Percentiles rank a stretch among this genome's conserved stretches.
Evolutionary conservation across 1,140 invertebrate species (phyloP).

Genomic region (Mercenaria mercenaria): DNA sequence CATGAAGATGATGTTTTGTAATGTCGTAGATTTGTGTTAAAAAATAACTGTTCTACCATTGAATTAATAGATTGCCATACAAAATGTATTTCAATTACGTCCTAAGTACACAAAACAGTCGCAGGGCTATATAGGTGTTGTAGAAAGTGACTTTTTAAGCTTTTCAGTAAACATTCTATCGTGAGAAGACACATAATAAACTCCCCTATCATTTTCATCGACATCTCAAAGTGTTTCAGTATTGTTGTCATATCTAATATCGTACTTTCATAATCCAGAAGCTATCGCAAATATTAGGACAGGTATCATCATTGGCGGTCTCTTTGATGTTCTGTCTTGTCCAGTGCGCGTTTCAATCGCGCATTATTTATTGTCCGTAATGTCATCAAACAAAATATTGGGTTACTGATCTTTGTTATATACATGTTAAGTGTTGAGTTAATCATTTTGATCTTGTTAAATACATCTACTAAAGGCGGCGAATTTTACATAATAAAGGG

Average conservation of each 20-base stretch:
- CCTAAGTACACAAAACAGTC: too few species aligned
- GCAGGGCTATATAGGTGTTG: too few species aligned
- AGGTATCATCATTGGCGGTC: slow-evolving; percentile 8
- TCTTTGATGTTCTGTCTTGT: slow-evolving; percentile 26
- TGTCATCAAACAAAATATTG: slow-evolving; percentile 43
- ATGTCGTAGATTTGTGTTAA: too few species aligned
- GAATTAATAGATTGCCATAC: too few species aligned
- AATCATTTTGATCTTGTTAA: slow-evolving; percentile 56
- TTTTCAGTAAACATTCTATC: slow-evolving; percentile 38
- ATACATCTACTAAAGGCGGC: slow-evolving; percentile 40
- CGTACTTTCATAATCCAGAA: slow-evolving; percentile 1
- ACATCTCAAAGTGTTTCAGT: background rate
- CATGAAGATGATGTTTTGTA: too few species aligned
- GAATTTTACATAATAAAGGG: slow-evolving; percentile 50
- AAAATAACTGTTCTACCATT: too few species aligned
- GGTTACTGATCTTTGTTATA: slow-evolving; percentile 26
- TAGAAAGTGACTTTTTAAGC: slow-evolving; percentile 40
- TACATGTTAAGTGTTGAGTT: slow-evolving; percentile 25
- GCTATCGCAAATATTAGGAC: slow-evolving; percentile 42
- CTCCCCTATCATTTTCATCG: background rate
- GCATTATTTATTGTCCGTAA: slow-evolving; percentile 31
- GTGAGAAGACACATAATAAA: slow-evolving; percentile 39
- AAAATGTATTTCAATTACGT: too few species aligned
- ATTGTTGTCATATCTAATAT: slow-evolving; percentile 20
- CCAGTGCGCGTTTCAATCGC: slow-evolving; percentile 20